phyloP scores from a whole-genome alignment of 2,888 invertebrate species.

The Drosophila siamana region DNA sequence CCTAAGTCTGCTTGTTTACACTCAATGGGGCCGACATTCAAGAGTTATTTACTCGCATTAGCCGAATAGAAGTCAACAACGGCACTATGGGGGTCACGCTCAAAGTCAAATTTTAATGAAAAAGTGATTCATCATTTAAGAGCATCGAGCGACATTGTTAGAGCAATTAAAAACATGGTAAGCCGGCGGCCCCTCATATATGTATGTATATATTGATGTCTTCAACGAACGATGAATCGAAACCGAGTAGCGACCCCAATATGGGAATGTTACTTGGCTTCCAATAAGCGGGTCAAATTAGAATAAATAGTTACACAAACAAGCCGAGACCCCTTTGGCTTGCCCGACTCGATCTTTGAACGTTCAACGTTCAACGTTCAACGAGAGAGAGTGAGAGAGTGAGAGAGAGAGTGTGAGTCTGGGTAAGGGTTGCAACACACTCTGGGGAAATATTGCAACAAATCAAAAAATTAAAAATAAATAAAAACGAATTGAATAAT shows the following conservation, averaged over 20 bases:
- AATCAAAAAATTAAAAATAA: constrained; percentile 84
- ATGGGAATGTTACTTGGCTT: constrained; percentile 53
- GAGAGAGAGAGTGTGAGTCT: constrained; percentile 1
- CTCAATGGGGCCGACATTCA: constrained; percentile 19
- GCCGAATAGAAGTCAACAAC: constrained; percentile 57
- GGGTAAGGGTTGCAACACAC: constrained; percentile 8
- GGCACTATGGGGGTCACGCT: constrained; percentile 81
- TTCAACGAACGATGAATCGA: constrained; percentile 24
- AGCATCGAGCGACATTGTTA: constrained; percentile 66
- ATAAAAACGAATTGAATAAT: constrained; percentile 84
- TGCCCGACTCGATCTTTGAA: constrained; percentile 39
- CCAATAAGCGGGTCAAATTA: constrained; percentile 84
- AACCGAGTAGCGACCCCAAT: constrained; percentile 47
- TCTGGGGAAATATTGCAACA: constrained; percentile 67
- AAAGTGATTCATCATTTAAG: constrained; percentile 84
- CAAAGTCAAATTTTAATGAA: constrained; percentile 80
- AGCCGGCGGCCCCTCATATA: constrained; percentile 50
- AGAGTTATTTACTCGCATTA: constrained; percentile 44
- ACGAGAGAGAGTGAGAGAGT: no score
- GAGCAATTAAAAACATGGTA: constrained; percentile 77
- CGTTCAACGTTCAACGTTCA: no score
- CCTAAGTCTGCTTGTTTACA: not conserved
- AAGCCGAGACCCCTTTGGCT: constrained; percentile 74
- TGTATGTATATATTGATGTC: not conserved
- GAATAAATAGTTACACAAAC: constrained; percentile 83